phyloP scores from a whole-genome alignment of 2,888 invertebrate genomes.

The Byasa hedistus region DNA sequence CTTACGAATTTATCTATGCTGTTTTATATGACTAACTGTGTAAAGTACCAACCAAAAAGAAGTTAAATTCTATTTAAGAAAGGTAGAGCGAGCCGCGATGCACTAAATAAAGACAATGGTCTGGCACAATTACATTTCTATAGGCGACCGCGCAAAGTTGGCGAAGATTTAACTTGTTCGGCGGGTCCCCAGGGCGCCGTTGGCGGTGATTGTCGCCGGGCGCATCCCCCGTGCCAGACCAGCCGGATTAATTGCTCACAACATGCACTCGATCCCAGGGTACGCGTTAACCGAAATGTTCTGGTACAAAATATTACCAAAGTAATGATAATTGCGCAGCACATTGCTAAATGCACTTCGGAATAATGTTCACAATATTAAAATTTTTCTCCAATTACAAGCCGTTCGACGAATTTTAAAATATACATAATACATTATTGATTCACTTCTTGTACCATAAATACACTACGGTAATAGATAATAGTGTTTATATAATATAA shows the following conservation, averaged over 20 bases:
- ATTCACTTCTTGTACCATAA: neutral
- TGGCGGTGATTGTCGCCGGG: slow-evolving; percentile 73
- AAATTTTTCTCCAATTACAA: neutral
- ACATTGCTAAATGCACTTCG: neutral
- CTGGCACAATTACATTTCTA: slow-evolving; percentile 45
- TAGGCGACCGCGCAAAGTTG: slow-evolving; percentile 49
- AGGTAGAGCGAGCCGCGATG: slow-evolving; percentile 5
- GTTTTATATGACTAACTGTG: too few species aligned
- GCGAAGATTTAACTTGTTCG: slow-evolving; percentile 75
- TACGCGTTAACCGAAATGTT: slow-evolving; percentile 67
- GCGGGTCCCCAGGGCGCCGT: slow-evolving; percentile 67
- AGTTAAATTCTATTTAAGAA: neutral
- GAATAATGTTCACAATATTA: neutral
- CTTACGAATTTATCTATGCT: too few species aligned
- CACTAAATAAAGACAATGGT: slow-evolving; percentile 38
- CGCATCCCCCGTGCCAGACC: slow-evolving; percentile 42
- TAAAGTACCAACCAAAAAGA: slow-evolving; percentile 18
- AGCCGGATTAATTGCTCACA: slow-evolving; percentile 70
- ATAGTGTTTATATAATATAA: too few species aligned
- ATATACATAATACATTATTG: neutral
- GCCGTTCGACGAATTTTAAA: neutral
- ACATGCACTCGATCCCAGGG: slow-evolving; percentile 66
- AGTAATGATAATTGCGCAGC: slow-evolving; percentile 59
- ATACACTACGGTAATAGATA: neutral
- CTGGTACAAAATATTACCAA: slow-evolving; percentile 66